Evolutionary conservation across 2,113 vertebrate species (phyloP), one percentile per base, ranked within the genome.

Genomic region (Spea bombifrons): DNA sequence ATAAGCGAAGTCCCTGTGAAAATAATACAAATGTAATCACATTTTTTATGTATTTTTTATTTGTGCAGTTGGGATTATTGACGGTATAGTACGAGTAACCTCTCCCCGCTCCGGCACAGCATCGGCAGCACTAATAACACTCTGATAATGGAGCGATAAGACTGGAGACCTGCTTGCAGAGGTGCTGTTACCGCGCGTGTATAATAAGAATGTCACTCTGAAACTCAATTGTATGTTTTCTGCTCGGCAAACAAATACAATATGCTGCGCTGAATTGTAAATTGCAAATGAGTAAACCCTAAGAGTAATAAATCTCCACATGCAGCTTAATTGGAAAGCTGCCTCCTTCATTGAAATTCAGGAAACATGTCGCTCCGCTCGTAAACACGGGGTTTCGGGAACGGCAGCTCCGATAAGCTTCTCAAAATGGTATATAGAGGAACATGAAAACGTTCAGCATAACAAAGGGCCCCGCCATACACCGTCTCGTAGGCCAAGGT

Each of bases 1-100:
- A 0, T 99, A 99, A 61, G 97, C 97, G 85, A 99, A 99, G 85
- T 99, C 97, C 88, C 97, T 99, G 89, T 9, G 84, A 82, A 87
- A 46, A 84, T 6, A 66, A 1, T 66, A 66, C 15, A 81, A 13
- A 10, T 30, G 30, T 30, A 30, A 30, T 30, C 30, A 30, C 30
- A 30, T 30, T 30, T 30, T 30, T 30, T 30, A 30, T 30, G 30
- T 30, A 30, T 30, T 30, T 30, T 30, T 30, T 30, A 30, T 30
- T 30, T 30, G 30, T 2, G 2, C 30, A 30, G 30, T 30, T 30
- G 30, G 30, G 30, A 30, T 30, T 30, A 30, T 2, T 30, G 30
- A 30, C 1, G 30, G 30, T 30, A 30, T 30, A 30, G 30, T 30
- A 30, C 30, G 30, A 30, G 30, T 30, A 30, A 30, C 30, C 30